Conservation (phyloP, 2,113 vertebrate species). For the Dicrurus megarhynchus region DNA sequence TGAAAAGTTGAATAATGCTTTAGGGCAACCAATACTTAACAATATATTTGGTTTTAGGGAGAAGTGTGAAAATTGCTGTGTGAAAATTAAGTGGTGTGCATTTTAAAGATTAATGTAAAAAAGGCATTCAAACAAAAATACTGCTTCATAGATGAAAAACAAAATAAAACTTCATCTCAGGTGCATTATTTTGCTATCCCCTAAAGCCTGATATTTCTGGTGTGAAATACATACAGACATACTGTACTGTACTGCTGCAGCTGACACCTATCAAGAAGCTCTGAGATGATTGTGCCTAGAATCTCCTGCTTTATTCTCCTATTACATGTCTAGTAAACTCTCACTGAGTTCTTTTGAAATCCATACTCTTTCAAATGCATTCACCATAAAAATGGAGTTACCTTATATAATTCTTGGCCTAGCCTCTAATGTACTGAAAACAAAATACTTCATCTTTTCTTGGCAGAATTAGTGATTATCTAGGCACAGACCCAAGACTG, state of each 20-base stretch:
- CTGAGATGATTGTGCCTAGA: background rate
- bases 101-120: background rate
- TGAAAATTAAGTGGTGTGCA: background rate
- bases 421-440: background rate
- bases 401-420: background rate
- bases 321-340: background rate
- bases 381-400: background rate
- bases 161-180: background rate
- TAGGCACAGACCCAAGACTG: background rate
- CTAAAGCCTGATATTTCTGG: background rate
- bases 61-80: background rate
- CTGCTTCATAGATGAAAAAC: background rate
- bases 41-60: background rate
- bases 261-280: background rate
- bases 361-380: background rate
- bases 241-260: background rate
- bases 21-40: background rate
- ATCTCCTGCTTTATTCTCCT: background rate
- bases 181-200: background rate
- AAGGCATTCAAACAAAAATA: background rate
- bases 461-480: background rate
- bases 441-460: slow-evolving; percentile 10
- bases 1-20: background rate
- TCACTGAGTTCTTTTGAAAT: background rate
- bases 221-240: background rate